Evolutionary conservation across 2,888 invertebrate species (phyloP).

Genomic region (Platerodrilus igneus): DNA sequence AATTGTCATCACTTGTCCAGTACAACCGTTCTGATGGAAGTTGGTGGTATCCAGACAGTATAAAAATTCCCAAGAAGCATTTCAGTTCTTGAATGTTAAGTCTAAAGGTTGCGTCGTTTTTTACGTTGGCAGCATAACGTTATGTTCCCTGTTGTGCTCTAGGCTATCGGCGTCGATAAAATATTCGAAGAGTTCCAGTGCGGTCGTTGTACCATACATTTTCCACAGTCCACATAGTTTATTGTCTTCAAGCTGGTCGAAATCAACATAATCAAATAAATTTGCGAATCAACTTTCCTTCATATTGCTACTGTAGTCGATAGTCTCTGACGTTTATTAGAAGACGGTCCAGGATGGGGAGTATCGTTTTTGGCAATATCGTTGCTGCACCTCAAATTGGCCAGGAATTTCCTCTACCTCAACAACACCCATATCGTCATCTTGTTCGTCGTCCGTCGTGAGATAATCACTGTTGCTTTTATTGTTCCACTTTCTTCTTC

Average conservation of each 20-base stretch:
- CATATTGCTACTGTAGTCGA: neutral
- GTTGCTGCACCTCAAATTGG: neutral
- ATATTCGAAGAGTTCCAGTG: constrained; percentile 6
- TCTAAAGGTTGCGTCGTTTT: neutral
- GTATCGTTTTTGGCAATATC: too few species aligned
- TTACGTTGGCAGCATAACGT: neutral
- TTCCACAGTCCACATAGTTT: constrained; percentile 2
- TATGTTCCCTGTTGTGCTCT: constrained; percentile 4
- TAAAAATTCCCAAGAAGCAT: too few species aligned
- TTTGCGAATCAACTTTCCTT: neutral
- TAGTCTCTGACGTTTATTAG: too few species aligned
- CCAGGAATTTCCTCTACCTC: neutral
- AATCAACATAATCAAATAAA: too few species aligned
- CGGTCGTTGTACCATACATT: neutral
- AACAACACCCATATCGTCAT: too few species aligned
- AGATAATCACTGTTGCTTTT: constrained; percentile 2
- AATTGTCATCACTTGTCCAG: too few species aligned
- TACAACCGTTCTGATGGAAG: too few species aligned
- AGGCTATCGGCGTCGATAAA: constrained; percentile 1
- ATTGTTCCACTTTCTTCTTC: constrained; percentile 5
- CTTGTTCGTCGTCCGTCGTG: too few species aligned
- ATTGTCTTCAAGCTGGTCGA: too few species aligned
- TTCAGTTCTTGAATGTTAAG: too few species aligned
- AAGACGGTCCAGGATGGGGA: too few species aligned
- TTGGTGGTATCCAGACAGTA: too few species aligned